These are phyloP conservation scores for Chlorodrepanis virens DNA, from an alignment of 2,113 vertebrate genomes.

Conservation along the genomic window DNA sequence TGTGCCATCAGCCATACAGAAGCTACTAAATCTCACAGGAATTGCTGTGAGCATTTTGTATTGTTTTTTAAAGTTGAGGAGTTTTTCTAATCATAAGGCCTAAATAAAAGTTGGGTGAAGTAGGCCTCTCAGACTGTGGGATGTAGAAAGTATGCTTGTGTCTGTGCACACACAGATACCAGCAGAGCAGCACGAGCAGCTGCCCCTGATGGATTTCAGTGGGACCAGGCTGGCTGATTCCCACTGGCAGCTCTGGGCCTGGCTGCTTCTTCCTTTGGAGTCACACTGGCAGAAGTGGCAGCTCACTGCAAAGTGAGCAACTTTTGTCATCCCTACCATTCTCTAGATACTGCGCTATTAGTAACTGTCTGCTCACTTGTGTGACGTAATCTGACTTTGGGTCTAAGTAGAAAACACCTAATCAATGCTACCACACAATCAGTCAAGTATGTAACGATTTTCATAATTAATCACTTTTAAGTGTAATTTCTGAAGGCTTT, in stretches of 20 bases:
- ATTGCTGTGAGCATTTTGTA: neutral
- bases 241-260: neutral
- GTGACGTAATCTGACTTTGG: neutral
- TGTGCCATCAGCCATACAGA: neutral
- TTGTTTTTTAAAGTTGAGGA: neutral
- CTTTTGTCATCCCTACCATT: neutral
- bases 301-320: neutral
- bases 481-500: neutral
- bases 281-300: neutral
- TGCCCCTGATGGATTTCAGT: neutral
- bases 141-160: neutral
- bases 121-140: neutral
- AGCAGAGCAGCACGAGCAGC: neutral
- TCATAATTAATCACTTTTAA: neutral
- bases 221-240: neutral
- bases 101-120: neutral
- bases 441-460: neutral
- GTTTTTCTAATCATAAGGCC: neutral
- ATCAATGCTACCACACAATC: neutral
- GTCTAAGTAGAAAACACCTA: neutral
- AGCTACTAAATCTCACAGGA: neutral
- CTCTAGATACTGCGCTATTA: neutral
- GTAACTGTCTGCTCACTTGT: neutral
- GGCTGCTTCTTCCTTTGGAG: neutral
- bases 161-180: neutral